Base-by-base conservation (phyloP, 2,113 vertebrate genomes). In the Callocephalon fimbriatum region DNA sequence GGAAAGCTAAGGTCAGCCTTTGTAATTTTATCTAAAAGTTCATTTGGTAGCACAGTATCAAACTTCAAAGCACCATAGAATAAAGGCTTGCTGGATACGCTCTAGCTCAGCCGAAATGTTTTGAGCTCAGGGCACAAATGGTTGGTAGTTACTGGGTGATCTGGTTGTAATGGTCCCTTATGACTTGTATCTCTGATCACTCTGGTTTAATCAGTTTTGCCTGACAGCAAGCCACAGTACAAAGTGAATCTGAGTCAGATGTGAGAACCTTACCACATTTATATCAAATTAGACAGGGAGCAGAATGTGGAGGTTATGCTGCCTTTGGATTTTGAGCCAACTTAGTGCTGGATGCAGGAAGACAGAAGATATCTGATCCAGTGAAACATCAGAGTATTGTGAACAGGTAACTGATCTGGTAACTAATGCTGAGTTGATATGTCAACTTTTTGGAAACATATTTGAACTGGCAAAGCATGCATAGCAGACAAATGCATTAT, bases 301-400 rank as follows among this genome's bases (percentile, higher is more conserved):
- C 20, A 71, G 82, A 48, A 42, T 2, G 29, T 22, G 47, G 27
- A 56, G 21, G 6, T 44, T 78, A 58, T 7, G 50, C 50, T 67
- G 29, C 35, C 11, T 50, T 23, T 59, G 48, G 25, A 27, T 77
- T 56, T 70, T 65, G 61, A 70, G 59, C 9, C 74, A 61, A 32
- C 38, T 77, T 47, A 5, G 23, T 42, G 56, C 38, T 53, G 59
- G 51, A 32, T 79, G 72, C 31, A 26, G 77, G 9, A 94, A 22
- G 63, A 42, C 16, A 77, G 72, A 54, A 45, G 65, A 19, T 29
- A 20, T 4, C 29, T 38, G 37, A 58, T 9, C 29, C 26, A 0
- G 2, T 4, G 14, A 16, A 9, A n/a, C 2, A 9, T 12, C 31
- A 27, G 23, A 58, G 50, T 5, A 23, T 14, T 6, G 4, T 15